Percentiles rank a stretch among this genome's conserved stretches.
Evolutionary conservation across 2,888 invertebrate species (phyloP).

Genomic region (Clostera curtula): DNA sequence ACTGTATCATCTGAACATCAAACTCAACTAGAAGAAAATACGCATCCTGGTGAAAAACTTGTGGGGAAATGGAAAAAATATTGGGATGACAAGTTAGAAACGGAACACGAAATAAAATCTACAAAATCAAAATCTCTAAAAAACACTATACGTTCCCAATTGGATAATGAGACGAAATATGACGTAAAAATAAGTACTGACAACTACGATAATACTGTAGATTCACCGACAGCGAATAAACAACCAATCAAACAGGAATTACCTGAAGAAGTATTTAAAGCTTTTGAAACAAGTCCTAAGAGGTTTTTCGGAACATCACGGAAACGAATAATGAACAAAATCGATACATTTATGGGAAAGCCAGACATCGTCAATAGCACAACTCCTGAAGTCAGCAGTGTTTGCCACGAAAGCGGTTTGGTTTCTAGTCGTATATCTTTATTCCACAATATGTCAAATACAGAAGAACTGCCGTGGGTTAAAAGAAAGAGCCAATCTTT

Average conservation of each 20-base stretch:
- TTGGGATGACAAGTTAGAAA: constrained; percentile 57
- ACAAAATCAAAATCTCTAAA: constrained; percentile 12
- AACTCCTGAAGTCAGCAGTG: constrained; percentile 27
- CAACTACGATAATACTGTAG: constrained; percentile 1
- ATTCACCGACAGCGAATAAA: not conserved
- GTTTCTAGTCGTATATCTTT: constrained; percentile 67
- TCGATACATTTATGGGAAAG: constrained; percentile 59
- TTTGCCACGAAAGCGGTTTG: constrained; percentile 53
- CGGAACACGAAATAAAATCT: constrained; percentile 29
- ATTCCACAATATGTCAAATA: constrained; percentile 56
- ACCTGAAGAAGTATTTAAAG: constrained; percentile 64
- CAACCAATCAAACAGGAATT: constrained; percentile 50
- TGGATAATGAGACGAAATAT: constrained; percentile 1
- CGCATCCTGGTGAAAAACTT: constrained; percentile 32
- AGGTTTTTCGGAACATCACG: constrained; percentile 66
- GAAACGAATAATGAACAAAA: constrained; percentile 62
- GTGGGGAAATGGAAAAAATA: constrained; percentile 62
- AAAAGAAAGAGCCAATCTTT: constrained; percentile 46
- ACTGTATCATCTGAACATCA: too few species aligned
- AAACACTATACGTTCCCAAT: constrained; percentile 1
- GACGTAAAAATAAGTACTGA: constrained; percentile 5
- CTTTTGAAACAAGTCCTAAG: constrained; percentile 68
- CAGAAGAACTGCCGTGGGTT: constrained; percentile 43
- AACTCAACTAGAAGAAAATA: too few species aligned
- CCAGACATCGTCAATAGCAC: constrained; percentile 33